Conservation (phyloP, 2,888 invertebrate species). For the Torymus texanus region DNA sequence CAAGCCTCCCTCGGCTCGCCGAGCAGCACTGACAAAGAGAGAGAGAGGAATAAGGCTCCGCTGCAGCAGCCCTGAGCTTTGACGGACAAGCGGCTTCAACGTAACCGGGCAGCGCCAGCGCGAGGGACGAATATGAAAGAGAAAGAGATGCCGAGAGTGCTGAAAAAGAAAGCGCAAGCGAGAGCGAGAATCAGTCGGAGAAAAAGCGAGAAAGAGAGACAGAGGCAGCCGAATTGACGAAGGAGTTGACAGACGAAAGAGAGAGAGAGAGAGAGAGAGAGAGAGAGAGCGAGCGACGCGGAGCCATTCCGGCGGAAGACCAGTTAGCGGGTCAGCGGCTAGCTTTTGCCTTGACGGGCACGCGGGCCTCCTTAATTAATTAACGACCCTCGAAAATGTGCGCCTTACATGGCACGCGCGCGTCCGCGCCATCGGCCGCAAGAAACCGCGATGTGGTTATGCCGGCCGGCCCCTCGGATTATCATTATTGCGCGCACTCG, state of each 20-base stretch:
- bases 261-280: slow-evolving; percentile 28
- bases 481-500: slow-evolving; percentile 58
- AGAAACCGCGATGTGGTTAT: slow-evolving; percentile 51
- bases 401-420: slow-evolving; percentile 54
- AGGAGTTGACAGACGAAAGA: slow-evolving; percentile 39
- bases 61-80: slow-evolving; percentile 44
- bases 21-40: slow-evolving; percentile 57
- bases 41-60: slow-evolving; percentile 51
- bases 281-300: too few relatives aligned
- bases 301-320: slow-evolving; percentile 48
- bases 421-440: slow-evolving; percentile 39
- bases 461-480: slow-evolving; percentile 60
- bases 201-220: slow-evolving; percentile 17
- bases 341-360: slow-evolving; percentile 59
- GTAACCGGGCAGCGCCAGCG: slow-evolving; percentile 31
- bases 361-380: slow-evolving; percentile 68
- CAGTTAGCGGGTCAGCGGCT: slow-evolving; percentile 58
- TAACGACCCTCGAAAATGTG: slow-evolving; percentile 64
- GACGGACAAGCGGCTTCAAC: slow-evolving; percentile 56
- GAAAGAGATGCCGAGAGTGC: neutral
- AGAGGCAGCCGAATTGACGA: slow-evolving; percentile 31
- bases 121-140: slow-evolving; percentile 6
- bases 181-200: neutral
- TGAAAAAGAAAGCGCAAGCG: neutral
- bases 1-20: slow-evolving; percentile 51